Evolutionary conservation across 2,113 vertebrate genomes (phyloP).

Genomic region (Donacobius atricapilla): DNA sequence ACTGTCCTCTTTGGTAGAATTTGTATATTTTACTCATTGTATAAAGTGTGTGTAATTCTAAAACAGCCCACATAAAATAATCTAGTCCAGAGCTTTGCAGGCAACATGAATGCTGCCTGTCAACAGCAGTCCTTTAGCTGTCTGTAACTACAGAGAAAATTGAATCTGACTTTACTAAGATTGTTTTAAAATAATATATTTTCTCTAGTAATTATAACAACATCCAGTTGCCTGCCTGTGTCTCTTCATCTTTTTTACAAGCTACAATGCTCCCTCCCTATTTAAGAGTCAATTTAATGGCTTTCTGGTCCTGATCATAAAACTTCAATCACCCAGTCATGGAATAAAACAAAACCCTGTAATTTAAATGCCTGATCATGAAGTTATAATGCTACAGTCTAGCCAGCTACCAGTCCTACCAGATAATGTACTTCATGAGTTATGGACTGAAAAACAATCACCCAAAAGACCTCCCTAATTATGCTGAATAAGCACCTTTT

Average conservation of each 20-base stretch:
- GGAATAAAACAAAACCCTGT: neutral
- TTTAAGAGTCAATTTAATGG: neutral
- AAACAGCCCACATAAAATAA: neutral
- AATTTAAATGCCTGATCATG: neutral
- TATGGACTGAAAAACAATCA: neutral
- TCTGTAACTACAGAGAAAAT: neutral
- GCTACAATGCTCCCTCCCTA: neutral
- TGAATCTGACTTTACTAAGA: neutral
- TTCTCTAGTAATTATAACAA: neutral
- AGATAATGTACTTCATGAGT: neutral
- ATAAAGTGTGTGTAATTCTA: no score
- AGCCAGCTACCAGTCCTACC: neutral
- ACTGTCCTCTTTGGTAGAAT: neutral
- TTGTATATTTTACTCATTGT: accelerated
- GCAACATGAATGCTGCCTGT: neutral
- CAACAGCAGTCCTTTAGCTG: neutral
- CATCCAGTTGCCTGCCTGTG: neutral
- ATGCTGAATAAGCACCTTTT: neutral
- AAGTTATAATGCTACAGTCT: neutral
- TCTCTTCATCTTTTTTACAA: neutral
- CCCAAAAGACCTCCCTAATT: neutral
- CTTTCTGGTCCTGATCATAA: neutral
- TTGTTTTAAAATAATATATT: neutral
- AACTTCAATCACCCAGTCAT: neutral
- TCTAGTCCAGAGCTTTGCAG: neutral